Percentiles rank a stretch among this genome's conserved stretches.
Conservation (phyloP, 2,797 vertebrate species). For the Phrynocephalus forsythii region DNA sequence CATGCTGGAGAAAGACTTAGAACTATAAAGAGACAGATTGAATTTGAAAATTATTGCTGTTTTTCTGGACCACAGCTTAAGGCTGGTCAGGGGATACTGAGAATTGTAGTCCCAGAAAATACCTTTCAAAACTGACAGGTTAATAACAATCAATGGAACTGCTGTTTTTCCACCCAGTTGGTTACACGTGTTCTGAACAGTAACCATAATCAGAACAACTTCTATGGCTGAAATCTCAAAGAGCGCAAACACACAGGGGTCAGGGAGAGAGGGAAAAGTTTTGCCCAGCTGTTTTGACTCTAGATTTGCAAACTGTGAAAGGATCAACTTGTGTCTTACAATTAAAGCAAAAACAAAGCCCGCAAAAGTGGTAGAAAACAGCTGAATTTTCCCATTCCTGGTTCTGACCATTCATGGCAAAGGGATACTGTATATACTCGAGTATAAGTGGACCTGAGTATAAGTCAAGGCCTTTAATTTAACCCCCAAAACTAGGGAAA, state of each 20-base stretch:
- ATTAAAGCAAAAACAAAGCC: neutral
- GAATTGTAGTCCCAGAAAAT: too few species aligned
- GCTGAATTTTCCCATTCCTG: neutral
- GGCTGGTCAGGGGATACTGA: too few species aligned
- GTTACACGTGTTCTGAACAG: neutral
- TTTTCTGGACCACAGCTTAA: neutral
- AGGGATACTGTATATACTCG: neutral
- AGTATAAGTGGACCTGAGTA: too few species aligned
- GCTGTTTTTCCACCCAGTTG: neutral
- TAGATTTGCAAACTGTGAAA: neutral
- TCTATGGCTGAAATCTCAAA: neutral
- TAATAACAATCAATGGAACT: too few species aligned
- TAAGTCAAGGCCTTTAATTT: too few species aligned
- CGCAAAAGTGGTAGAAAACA: neutral
- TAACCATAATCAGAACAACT: neutral
- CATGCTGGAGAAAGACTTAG: neutral
- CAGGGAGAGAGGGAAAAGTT: neutral
- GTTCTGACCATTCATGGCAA: neutral
- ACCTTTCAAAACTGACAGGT: too few species aligned
- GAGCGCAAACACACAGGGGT: neutral
- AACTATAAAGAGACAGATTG: neutral
- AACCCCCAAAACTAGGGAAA: too few species aligned
- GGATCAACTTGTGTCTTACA: neutral
- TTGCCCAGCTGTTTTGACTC: too few species aligned
- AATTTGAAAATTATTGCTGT: neutral